Evolutionary conservation across 2,888 invertebrate species (phyloP).

Genomic region (Dolichopus griseipennis): DNA sequence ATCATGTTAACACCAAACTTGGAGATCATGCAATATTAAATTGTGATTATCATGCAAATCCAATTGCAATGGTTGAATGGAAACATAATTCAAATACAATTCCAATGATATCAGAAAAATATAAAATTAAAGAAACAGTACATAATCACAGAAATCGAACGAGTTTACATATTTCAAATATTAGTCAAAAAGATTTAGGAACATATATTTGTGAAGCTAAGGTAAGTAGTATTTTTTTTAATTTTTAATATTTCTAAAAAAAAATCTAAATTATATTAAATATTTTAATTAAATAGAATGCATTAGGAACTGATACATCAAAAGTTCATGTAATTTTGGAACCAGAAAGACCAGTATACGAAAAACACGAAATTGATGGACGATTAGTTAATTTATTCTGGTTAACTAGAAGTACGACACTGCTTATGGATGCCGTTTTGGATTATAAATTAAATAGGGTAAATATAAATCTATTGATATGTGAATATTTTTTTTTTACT

Average conservation of each 20-base stretch:
- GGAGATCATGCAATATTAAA: slow-evolving; percentile 33
- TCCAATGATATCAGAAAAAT: slow-evolving; percentile 31
- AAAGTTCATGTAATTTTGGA: slow-evolving; percentile 31
- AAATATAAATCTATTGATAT: no score
- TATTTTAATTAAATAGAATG: slow-evolving; percentile 24
- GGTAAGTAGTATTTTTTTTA: slow-evolving; percentile 20
- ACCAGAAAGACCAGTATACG: slow-evolving; percentile 39
- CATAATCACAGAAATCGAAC: slow-evolving; percentile 42
- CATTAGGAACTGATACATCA: slow-evolving; percentile 32
- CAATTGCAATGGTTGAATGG: slow-evolving; percentile 32
- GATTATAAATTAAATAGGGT: slow-evolving; percentile 38
- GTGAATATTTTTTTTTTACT: no score
- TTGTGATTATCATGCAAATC: slow-evolving; percentile 37
- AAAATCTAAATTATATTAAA: slow-evolving; percentile 6
- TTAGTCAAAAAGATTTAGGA: slow-evolving; percentile 59
- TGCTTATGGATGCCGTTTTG: slow-evolving; percentile 36
- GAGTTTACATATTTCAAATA: slow-evolving; percentile 57
- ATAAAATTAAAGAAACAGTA: slow-evolving; percentile 43
- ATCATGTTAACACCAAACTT: slow-evolving; percentile 34
- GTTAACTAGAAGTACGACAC: slow-evolving; percentile 37
- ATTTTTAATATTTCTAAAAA: not conserved
- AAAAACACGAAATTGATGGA: slow-evolving; percentile 31
- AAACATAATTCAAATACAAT: slow-evolving; percentile 30
- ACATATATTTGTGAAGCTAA: slow-evolving; percentile 62
- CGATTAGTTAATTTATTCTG: slow-evolving; percentile 34